Evolutionary conservation across 2,113 vertebrate species (phyloP).

Genomic region (Atherinomorus stipes): DNA sequence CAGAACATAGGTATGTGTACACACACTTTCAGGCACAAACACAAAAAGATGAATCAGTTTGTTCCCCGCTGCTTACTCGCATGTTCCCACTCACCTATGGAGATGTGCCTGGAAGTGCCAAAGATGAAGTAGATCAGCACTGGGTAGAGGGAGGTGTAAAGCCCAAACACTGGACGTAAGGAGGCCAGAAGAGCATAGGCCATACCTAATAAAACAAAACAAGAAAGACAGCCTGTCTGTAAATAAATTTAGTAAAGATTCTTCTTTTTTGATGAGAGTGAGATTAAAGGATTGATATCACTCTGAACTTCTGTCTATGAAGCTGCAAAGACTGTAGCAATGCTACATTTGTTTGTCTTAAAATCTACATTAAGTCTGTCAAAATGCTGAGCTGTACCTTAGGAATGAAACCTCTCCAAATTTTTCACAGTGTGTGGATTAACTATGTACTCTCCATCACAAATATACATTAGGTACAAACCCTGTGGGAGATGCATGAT

Average conservation of each 20-base stretch:
- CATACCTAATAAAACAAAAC: conserved; percentile 82
- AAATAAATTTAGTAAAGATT: neutral
- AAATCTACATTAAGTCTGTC: too few species aligned
- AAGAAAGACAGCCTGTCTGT: neutral
- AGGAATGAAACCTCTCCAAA: neutral
- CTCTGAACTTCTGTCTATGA: neutral
- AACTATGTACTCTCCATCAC: neutral
- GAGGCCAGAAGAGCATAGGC: conserved; percentile 94
- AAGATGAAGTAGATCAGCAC: conserved; percentile 94
- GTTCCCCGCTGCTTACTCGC: neutral
- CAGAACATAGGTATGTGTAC: neutral
- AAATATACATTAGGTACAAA: conserved; percentile 57
- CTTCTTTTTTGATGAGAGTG: conserved; percentile 1
- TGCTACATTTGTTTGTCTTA: too few species aligned
- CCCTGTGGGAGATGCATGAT: conserved; percentile 97
- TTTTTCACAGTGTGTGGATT: neutral
- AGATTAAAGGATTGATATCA: neutral
- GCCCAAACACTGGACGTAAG: conserved; percentile 88
- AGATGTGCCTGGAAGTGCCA: conserved; percentile 94
- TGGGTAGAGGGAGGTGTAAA: conserved; percentile 93
- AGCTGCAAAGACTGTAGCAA: neutral
- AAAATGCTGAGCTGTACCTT: neutral
- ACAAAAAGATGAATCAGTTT: neutral
- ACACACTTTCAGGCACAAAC: neutral
- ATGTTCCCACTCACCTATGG: conserved; percentile 85